A percentile compares a stretch with the other conserved stretches of the same genome.
Conservation (phyloP, 2,888 invertebrate genomes). For the Drosophila atroscutellata region DNA sequence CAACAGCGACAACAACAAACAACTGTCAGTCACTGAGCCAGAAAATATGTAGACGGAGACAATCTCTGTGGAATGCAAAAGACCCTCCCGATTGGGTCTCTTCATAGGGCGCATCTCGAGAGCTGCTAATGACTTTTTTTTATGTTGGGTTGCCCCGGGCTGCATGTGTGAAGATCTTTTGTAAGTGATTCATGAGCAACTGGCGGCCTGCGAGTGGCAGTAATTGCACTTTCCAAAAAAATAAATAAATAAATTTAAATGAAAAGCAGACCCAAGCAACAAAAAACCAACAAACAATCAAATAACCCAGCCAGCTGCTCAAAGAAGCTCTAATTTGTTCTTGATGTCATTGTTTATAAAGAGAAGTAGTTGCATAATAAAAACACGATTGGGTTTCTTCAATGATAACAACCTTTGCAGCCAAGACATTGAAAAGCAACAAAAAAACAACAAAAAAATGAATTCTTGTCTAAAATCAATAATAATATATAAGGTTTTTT, state of each 20-base stretch:
- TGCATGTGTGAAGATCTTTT: conserved; percentile 53
- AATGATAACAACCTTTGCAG: conserved; percentile 43
- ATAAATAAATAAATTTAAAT: conserved; percentile 9
- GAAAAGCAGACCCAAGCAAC: conserved; percentile 8
- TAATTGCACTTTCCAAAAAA: conserved; percentile 54
- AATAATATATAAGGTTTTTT: conserved; percentile 14
- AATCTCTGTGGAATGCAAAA: conserved; percentile 24
- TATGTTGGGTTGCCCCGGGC: conserved; percentile 20
- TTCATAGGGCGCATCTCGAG: conserved; percentile 44
- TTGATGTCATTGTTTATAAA: conserved; percentile 45
- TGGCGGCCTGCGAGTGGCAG: conserved; percentile 14
- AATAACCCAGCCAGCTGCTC: conserved; percentile 6
- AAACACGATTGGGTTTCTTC: background rate
- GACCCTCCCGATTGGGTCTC: conserved; percentile 28
- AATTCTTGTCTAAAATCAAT: conserved; percentile 28
- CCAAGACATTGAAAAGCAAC: conserved; percentile 25
- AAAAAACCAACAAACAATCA: background rate
- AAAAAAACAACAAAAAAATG: background rate
- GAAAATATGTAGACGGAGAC: conserved; percentile 29
- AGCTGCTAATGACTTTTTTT: conserved; percentile 62
- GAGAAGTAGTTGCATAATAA: conserved; percentile 8
- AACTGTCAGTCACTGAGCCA: conserved; percentile 43
- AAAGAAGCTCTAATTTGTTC: conserved; percentile 14
- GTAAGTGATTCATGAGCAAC: conserved; percentile 64
- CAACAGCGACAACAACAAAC: background rate